phyloP scores from a whole-genome alignment of 2,888 invertebrate species.

The Caenorhabditis panamensis region DNA sequence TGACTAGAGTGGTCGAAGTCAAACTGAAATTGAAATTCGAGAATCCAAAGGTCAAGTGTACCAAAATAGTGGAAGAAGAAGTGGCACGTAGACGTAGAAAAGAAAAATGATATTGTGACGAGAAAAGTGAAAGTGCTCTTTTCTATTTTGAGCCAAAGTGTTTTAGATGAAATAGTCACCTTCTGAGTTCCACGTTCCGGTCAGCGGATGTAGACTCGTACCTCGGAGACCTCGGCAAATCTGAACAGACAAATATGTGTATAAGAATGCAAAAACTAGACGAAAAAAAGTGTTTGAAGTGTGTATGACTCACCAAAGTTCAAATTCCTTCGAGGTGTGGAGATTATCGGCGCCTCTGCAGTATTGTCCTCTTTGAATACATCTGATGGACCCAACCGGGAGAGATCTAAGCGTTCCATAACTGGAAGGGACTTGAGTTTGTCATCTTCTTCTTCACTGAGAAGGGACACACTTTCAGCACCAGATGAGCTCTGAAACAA shows the following conservation, averaged over 20 bases:
- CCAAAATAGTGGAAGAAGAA: no score
- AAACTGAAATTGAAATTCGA: slow-evolving; percentile 15
- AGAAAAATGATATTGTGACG: slow-evolving; percentile 1
- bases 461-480: slow-evolving; percentile 26
- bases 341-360: slow-evolving; percentile 44
- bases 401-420: slow-evolving; percentile 49
- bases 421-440: slow-evolving; percentile 17
- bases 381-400: slow-evolving; percentile 38
- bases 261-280: slow-evolving; percentile 6
- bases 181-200: slow-evolving; percentile 50
- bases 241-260: slow-evolving; percentile 55
- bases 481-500: slow-evolving; percentile 32
- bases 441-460: slow-evolving; percentile 44
- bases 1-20: background rate
- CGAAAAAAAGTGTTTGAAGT: slow-evolving; percentile 14
- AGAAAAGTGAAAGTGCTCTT: background rate
- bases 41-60: background rate
- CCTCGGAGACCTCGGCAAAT: slow-evolving; percentile 62
- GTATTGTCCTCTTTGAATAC: slow-evolving; percentile 21
- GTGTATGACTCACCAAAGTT: slow-evolving; percentile 50
- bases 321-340: slow-evolving; percentile 46
- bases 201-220: slow-evolving; percentile 50
- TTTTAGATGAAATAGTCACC: slow-evolving; percentile 22
- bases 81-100: slow-evolving; percentile 3
- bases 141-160: no score